Evolutionary conservation across 2,113 vertebrate species (phyloP), one percentile per base, ranked within the genome.

Genomic region (Triplophysa dalaica): DNA sequence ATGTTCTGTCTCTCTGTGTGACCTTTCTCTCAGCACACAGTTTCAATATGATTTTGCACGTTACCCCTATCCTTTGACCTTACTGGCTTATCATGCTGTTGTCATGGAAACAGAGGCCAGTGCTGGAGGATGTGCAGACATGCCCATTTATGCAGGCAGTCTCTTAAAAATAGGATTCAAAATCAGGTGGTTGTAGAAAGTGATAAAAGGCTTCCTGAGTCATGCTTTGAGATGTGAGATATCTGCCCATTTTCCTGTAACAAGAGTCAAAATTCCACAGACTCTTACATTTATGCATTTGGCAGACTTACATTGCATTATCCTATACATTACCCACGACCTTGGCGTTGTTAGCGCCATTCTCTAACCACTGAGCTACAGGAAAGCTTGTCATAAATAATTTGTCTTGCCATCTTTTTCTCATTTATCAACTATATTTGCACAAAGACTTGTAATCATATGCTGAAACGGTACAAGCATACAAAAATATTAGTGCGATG

Each of bases 61-160:
- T 78, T 81, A 84, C 82, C 81, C 84, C 86, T 85, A 79, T 85
- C 83, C 65, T 78, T 84, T 91, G 90, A 90, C 88, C 86, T 91
- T 90, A 89, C 84, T 33, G 19, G 74, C 75, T 78, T 81, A 80
- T 78, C 80, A 77, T 81, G 81, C 84, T 82, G 90, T 92, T 87
- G 87, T 91, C 90, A 90, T 90, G 87, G 89, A 83, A 91, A 92
- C 89, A 83, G 83, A 79, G 82, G 85, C 22, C 82, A 67, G 76
- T 82, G 69, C 75, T 60, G 77, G 80, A 48, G 73, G 81, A 84
- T n/a, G 41, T 54, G 70, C 66, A 78, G 74, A 77, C 63, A 61
- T 33, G n/a, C 24, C 54, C 26, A 29, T 75, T 77, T 79, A 45
- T 48, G 12, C 52, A 77, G 33, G 58, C 79, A 56, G 67, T 68